Base-by-base conservation (phyloP, 2,888 invertebrate species). In the Metacarcinus magister region DNA sequence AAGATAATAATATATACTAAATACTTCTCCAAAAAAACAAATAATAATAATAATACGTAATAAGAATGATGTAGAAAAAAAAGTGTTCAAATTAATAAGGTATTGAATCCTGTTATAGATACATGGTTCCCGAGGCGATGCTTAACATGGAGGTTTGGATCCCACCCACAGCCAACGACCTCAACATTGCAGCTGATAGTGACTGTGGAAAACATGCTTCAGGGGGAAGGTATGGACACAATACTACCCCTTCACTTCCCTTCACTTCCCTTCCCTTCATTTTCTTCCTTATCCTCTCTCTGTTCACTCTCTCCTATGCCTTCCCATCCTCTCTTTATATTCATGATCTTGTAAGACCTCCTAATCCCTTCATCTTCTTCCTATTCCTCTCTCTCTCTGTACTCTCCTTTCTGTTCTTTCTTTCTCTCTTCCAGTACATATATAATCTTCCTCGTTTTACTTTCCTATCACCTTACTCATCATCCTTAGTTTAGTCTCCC, bases 91-190 rank as follows among this genome's bases (percentile, higher is more conserved):
- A 60, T 60, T 60, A 0, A 7, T 54, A 46, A 92, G 28, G 19
- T 60, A 23, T 23, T 60, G 23, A 60, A 28, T 67, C 67, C 23
- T 67, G 60, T 43, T 92, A 19, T 48, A 93, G 90, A 87, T 10
- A 87, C 44, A 48, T 16, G 2, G 48, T 92, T 16, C 98, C 98
- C 39, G 97, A 97, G 93, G 97, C 97, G 16, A 98, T 98, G 97
- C 97, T 98, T 32, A 98, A 98, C 97, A 97, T 98, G 97, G 98
- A 98, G 97, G 98, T 98, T 0, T 98, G 98, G 98, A 98, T 98
- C 96, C 98, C 98, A 43, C 98, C 98, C 0, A 98, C 98, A 90
- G 98, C 98, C 95, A 98, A 98, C 97, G 97, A 98, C 48, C 97
- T 97, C 95, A 98, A 98, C 97, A 97, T 97, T 3, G 97, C 97